These are phyloP conservation scores for Sebastes flavidus DNA, from an alignment of 2,797 vertebrate genomes.

Conservation along the genomic window DNA sequence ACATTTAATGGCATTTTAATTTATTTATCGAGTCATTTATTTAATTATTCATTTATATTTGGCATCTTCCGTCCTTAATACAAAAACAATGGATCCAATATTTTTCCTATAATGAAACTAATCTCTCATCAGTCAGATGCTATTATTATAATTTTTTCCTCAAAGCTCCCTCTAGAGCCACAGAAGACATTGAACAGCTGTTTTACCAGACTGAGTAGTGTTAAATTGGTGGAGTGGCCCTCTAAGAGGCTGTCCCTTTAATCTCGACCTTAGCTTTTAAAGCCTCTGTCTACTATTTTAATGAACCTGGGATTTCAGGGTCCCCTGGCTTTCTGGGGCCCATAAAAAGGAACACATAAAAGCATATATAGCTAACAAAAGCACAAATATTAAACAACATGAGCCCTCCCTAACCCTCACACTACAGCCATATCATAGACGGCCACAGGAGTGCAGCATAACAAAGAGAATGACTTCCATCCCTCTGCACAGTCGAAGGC, in stretches of 20 bases:
- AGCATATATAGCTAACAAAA: not conserved
- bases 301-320: not conserved
- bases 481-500: too few relatives aligned
- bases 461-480: not conserved
- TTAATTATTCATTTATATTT: too few relatives aligned
- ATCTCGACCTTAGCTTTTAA: not conserved
- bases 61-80: accelerated
- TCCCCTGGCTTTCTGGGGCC: not conserved
- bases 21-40: too few relatives aligned
- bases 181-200: too few relatives aligned
- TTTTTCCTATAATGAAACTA: not conserved
- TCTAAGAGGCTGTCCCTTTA: not conserved
- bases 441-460: slow-evolving; percentile 11
- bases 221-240: not conserved
- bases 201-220: too few relatives aligned
- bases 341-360: not conserved
- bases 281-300: not conserved
- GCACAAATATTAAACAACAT: not conserved
- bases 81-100: not conserved
- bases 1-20: too few relatives aligned
- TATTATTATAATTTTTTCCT: not conserved
- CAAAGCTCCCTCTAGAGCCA: not conserved
- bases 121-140: not conserved
- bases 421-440: not conserved
- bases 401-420: not conserved